A percentile compares a stretch with the other conserved stretches of the same genome.
These are phyloP conservation scores for Rhagonycha fulva DNA, from an alignment of 2,888 invertebrate species.

Conservation along the genomic window DNA sequence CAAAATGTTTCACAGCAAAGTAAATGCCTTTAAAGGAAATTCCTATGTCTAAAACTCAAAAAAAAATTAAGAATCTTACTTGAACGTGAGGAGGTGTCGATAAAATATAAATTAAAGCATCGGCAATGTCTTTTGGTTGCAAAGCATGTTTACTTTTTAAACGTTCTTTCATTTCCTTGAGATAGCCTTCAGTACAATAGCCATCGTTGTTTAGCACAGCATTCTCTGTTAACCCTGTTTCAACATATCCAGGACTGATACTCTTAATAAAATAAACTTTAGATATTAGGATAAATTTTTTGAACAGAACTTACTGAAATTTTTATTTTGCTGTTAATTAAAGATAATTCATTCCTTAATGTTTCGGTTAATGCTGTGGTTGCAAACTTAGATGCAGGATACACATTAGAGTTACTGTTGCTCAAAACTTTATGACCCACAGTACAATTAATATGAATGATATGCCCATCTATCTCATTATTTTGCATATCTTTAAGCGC, in stretches of 20 bases:
- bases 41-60: too few species aligned
- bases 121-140: too few species aligned
- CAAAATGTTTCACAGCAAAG: too few species aligned
- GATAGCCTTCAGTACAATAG: too few species aligned
- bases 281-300: too few species aligned
- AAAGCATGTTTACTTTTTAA: too few species aligned
- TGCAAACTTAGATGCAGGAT: neutral
- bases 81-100: constrained; percentile 28
- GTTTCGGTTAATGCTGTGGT: neutral
- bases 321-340: neutral
- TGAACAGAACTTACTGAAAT: neutral
- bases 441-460: neutral
- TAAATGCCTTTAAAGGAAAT: too few species aligned
- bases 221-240: neutral
- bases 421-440: neutral
- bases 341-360: neutral
- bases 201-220: neutral
- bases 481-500: neutral
- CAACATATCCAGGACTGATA: neutral
- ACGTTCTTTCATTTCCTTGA: too few species aligned
- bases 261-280: neutral
- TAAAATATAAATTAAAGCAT: too few species aligned
- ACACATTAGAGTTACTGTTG: neutral
- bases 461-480: neutral
- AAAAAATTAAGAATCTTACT: constrained; percentile 14